Evolutionary conservation across 2,113 vertebrate genomes (phyloP).

Genomic region (Diadophis punctatus): DNA sequence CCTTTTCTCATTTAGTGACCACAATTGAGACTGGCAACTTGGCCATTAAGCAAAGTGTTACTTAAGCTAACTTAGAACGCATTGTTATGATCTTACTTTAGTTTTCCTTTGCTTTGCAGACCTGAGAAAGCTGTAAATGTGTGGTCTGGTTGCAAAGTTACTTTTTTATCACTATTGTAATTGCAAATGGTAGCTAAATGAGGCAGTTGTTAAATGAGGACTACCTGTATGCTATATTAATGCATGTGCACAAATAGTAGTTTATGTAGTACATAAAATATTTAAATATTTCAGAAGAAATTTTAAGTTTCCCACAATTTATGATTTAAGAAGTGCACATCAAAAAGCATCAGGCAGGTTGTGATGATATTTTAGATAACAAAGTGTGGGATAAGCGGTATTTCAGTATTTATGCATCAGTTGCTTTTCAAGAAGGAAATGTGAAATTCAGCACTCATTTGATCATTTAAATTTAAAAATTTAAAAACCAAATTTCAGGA

Average conservation of each 20-base stretch:
- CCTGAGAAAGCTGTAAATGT: background rate
- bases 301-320: background rate
- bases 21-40: background rate
- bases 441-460: background rate
- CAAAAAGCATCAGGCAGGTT: background rate
- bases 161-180: background rate
- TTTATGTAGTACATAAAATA: background rate
- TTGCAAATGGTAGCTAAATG: background rate
- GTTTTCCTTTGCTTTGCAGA: background rate
- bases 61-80: background rate
- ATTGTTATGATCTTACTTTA: background rate
- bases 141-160: background rate
- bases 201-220: background rate
- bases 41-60: background rate
- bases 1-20: background rate
- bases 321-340: background rate
- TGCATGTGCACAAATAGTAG: background rate
- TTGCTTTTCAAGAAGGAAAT: background rate
- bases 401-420: background rate
- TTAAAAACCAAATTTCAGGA: background rate
- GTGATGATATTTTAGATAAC: background rate
- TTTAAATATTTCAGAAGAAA: background rate
- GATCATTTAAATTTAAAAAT: background rate
- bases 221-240: background rate
- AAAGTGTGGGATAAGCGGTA: background rate